These are phyloP conservation scores for Berghia stephanieae DNA, from an alignment of 1,140 invertebrate genomes.

Conservation along the genomic window DNA sequence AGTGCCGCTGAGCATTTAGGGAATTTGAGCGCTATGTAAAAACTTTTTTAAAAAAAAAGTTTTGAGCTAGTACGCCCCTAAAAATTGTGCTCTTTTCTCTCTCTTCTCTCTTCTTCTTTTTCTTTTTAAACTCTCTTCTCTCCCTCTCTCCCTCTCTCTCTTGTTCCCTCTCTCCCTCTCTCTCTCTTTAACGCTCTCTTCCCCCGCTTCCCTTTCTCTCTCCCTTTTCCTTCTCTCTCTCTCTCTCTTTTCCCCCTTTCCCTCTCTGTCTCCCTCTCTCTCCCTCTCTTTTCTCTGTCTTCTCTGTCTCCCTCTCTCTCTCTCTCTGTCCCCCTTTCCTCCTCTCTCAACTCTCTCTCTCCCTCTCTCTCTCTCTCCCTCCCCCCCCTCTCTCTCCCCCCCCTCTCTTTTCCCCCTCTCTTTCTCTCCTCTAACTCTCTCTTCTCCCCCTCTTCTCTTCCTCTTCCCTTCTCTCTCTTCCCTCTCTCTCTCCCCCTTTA, in stretches of 20 bases:
- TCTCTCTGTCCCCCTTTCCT: too few relatives aligned
- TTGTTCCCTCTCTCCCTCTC: background rate
- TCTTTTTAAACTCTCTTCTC: background rate
- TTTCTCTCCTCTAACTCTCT: background rate
- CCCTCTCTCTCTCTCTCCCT: too few relatives aligned
- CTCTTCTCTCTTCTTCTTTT: background rate
- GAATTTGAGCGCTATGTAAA: too few relatives aligned
- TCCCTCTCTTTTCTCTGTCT: too few relatives aligned
- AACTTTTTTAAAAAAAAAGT: too few relatives aligned
- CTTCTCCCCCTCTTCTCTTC: background rate
- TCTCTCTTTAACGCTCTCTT: too few relatives aligned
- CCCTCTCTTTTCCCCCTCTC: background rate
- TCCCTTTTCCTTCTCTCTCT: slow-evolving; percentile 3
- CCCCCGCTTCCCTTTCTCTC: background rate
- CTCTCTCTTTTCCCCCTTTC: too few relatives aligned
- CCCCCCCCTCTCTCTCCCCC: background rate
- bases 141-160: background rate
- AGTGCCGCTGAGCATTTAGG: too few relatives aligned
- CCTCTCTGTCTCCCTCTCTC: too few relatives aligned
- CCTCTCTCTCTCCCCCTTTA: background rate
- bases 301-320: too few relatives aligned
- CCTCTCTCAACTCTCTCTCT: too few relatives aligned
- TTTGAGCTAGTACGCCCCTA: too few relatives aligned
- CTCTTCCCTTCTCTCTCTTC: background rate
- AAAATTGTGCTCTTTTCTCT: background rate